Conservation (phyloP, 2,888 invertebrate species). For the Synergus umbraculus region DNA sequence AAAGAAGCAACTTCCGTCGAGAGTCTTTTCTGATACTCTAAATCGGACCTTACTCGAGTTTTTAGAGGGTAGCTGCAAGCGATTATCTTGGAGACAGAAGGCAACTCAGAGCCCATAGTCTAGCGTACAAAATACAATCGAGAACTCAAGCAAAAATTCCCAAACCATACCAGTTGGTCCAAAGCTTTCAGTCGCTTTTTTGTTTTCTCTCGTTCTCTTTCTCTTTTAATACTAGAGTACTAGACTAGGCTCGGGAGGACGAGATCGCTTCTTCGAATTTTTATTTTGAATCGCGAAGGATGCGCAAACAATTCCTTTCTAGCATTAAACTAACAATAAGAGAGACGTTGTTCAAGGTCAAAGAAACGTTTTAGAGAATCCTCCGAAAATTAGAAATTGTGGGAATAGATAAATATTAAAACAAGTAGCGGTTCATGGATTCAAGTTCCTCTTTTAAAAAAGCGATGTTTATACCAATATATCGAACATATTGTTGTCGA, state of each 20-base stretch:
- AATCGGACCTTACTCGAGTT: slow-evolving; percentile 20
- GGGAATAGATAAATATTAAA: too few relatives aligned
- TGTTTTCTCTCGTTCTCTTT: too few relatives aligned
- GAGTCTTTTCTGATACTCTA: slow-evolving; percentile 29
- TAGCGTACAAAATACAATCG: slow-evolving; percentile 38
- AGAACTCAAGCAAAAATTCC: not conserved
- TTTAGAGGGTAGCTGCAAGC: slow-evolving; percentile 38
- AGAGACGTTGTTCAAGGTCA: slow-evolving; percentile 17
- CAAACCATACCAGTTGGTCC: slow-evolving; percentile 19
- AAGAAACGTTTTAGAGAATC: too few relatives aligned
- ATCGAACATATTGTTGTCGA: too few relatives aligned
- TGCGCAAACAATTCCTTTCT: slow-evolving; percentile 36
- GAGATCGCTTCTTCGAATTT: slow-evolving; percentile 32
- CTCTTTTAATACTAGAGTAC: not conserved
- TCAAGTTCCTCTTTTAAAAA: too few relatives aligned
- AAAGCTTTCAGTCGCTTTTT: slow-evolving; percentile 27
- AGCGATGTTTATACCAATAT: too few relatives aligned
- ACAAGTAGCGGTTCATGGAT: too few relatives aligned
- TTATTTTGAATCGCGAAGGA: slow-evolving; percentile 39
- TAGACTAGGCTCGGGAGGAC: slow-evolving; percentile 22
- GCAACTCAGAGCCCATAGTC: slow-evolving; percentile 10
- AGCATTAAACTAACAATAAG: slow-evolving; percentile 30
- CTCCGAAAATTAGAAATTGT: too few relatives aligned
- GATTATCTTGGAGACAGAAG: slow-evolving; percentile 40
- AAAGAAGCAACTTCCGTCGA: slow-evolving; percentile 24